Conservation (phyloP, 2,888 invertebrate species). For the Smittia aterrima region DNA sequence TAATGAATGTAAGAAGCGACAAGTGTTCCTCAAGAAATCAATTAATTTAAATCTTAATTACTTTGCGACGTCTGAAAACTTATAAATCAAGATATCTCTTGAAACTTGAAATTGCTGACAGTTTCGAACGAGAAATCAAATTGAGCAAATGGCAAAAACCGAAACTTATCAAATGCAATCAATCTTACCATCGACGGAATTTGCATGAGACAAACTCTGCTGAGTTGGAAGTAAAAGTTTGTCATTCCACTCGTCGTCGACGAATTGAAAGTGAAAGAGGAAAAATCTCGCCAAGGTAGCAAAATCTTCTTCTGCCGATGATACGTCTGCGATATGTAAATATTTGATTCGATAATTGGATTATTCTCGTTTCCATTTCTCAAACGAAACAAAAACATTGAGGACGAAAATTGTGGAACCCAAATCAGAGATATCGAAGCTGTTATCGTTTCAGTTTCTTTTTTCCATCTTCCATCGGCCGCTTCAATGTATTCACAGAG, state of each 20-base stretch:
- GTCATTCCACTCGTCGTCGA: background rate
- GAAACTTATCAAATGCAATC: slow-evolving; percentile 12
- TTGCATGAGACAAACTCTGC: slow-evolving; percentile 21
- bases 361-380: slow-evolving; percentile 23
- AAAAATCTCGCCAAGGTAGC: background rate
- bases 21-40: too few relatives aligned
- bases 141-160: background rate
- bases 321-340: slow-evolving; percentile 27
- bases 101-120: too few relatives aligned
- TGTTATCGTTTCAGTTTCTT: slow-evolving; percentile 7
- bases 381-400: slow-evolving; percentile 21
- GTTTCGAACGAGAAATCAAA: background rate
- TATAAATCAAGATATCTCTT: too few relatives aligned
- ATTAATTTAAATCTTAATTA: too few relatives aligned
- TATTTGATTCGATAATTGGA: slow-evolving; percentile 37
- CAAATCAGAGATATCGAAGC: background rate
- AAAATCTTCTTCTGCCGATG: background rate
- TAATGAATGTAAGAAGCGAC: too few relatives aligned
- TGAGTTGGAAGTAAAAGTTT: background rate
- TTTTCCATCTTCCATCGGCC: background rate
- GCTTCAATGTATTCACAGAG: background rate
- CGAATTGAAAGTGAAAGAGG: background rate
- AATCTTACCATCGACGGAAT: slow-evolving; percentile 18
- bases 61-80: too few relatives aligned
- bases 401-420: background rate